Conservation (phyloP, 2,113 vertebrate species). For the Phasianus colchicus region DNA sequence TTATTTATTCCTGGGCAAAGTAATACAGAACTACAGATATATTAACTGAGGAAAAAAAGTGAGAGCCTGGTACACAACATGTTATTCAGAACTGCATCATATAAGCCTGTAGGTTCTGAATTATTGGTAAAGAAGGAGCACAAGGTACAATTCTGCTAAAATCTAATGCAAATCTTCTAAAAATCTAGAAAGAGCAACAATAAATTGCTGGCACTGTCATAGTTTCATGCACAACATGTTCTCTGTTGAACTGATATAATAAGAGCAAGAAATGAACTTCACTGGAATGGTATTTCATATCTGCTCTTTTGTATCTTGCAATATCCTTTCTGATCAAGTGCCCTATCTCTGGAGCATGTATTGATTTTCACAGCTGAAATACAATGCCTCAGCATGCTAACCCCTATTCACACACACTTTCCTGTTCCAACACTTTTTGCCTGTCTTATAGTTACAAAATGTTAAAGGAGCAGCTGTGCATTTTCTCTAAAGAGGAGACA, state of each 20-base stretch:
- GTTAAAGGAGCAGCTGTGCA: slow-evolving; percentile 43
- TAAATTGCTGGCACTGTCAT: not conserved
- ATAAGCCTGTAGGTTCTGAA: not conserved
- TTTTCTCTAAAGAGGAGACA: not conserved
- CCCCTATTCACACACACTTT: slow-evolving; percentile 21
- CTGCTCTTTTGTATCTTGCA: slow-evolving; percentile 70
- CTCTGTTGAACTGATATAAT: slow-evolving; percentile 66
- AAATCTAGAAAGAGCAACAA: slow-evolving; percentile 19
- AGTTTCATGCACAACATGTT: slow-evolving; percentile 18
- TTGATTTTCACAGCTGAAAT: slow-evolving; percentile 76
- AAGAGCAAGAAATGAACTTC: slow-evolving; percentile 74
- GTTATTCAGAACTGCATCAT: not conserved
- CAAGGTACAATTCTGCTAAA: not conserved
- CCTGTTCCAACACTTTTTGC: slow-evolving; percentile 40
- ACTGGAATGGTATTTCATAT: slow-evolving; percentile 70
- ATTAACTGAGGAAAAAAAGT: not conserved
- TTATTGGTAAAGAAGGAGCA: not conserved
- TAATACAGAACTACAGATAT: rapidly evolving
- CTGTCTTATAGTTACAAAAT: slow-evolving; percentile 64
- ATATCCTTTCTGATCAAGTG: slow-evolving; percentile 81
- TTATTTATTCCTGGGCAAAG: not conserved
- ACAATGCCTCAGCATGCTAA: slow-evolving; percentile 59
- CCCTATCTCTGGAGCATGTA: slow-evolving; percentile 67
- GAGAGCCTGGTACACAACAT: not conserved
- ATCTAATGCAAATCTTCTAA: slow-evolving; percentile 31